These are phyloP conservation scores for Gobius niger DNA, from an alignment of 2,113 vertebrate genomes.

Conservation along the genomic window DNA sequence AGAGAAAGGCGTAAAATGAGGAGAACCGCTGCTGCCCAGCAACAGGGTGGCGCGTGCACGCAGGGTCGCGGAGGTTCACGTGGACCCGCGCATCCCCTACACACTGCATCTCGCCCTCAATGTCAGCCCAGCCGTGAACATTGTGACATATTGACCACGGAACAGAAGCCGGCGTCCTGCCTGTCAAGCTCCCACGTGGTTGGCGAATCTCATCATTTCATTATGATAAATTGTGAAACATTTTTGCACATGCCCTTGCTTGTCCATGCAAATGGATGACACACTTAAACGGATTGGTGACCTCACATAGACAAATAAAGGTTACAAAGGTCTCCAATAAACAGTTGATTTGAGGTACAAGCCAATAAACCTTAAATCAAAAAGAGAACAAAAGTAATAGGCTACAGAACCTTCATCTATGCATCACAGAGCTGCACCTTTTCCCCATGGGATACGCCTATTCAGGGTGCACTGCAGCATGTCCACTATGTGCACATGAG, in stretches of 20 bases:
- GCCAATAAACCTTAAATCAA: background rate
- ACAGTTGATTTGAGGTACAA: background rate
- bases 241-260: too few relatives aligned
- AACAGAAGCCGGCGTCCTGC: constrained; percentile 23
- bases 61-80: constrained; percentile 65
- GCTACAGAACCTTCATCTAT: background rate
- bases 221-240: background rate
- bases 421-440: background rate
- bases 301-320: background rate
- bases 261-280: too few relatives aligned
- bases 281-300: too few relatives aligned
- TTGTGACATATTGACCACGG: constrained; percentile 52
- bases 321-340: background rate
- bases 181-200: constrained; percentile 33
- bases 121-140: constrained; percentile 56
- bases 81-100: constrained; percentile 32
- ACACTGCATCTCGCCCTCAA: constrained; percentile 42
- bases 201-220: background rate
- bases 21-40: constrained; percentile 64
- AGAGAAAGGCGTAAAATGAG: background rate
- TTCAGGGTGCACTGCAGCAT: constrained; percentile 15
- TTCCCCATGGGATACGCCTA: constrained; percentile 2
- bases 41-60: constrained; percentile 67
- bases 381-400: background rate
- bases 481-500: constrained; percentile 38